Evolutionary conservation across 1,140 invertebrate species (phyloP).

Genomic region (Steinernema feltiae): DNA sequence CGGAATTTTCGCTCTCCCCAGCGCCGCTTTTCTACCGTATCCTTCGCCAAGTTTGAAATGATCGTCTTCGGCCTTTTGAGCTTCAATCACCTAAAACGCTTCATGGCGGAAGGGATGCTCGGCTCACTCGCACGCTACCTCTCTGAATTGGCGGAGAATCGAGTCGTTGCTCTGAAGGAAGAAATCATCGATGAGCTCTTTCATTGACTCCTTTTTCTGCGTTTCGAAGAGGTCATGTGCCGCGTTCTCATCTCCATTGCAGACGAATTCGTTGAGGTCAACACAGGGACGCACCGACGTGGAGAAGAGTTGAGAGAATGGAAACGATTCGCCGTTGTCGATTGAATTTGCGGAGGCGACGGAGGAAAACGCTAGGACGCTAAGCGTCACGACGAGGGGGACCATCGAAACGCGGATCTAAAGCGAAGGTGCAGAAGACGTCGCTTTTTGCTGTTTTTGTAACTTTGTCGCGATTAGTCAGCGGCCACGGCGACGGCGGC

Average conservation of each 20-base stretch:
- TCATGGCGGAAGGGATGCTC: background rate
- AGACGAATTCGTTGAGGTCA: constrained; percentile 5
- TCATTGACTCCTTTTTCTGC: background rate
- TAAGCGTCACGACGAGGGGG: too few species aligned
- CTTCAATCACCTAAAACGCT: background rate
- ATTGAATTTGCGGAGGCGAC: too few species aligned
- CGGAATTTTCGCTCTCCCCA: background rate
- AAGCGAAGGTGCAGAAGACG: too few species aligned
- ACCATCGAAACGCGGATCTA: too few species aligned
- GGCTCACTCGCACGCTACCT: background rate
- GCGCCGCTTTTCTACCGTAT: background rate
- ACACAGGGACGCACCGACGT: background rate
- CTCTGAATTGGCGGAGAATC: background rate
- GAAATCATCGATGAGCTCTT: background rate
- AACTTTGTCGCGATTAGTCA: too few species aligned
- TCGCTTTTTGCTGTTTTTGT: too few species aligned
- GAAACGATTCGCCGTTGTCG: background rate
- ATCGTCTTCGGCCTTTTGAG: background rate
- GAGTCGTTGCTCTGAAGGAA: background rate
- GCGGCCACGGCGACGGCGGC: too few species aligned
- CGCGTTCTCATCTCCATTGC: background rate
- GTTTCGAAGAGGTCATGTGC: background rate
- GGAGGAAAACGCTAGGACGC: too few species aligned
- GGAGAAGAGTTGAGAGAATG: background rate
- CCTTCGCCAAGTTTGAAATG: background rate